phyloP scores from a whole-genome alignment of 1,140 invertebrate species.

The Uloborus diversus region DNA sequence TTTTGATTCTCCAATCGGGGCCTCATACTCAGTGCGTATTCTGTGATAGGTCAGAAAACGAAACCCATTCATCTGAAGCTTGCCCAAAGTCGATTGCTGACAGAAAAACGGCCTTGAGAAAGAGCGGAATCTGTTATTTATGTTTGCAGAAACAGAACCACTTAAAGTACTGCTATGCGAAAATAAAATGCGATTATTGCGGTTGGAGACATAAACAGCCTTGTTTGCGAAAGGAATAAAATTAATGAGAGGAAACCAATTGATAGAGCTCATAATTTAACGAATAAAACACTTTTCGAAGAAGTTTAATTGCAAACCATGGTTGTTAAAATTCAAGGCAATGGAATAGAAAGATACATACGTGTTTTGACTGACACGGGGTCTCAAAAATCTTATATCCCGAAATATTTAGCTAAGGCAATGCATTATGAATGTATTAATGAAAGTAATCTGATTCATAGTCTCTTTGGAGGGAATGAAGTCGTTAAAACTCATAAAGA shows the following conservation, averaged over 20 bases:
- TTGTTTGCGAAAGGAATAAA: background rate
- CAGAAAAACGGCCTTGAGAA: no score
- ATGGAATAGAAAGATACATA: background rate
- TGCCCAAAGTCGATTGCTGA: no score
- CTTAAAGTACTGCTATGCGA: no score
- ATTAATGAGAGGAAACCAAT: background rate
- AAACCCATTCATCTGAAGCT: no score
- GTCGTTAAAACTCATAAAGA: background rate
- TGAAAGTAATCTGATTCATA: background rate
- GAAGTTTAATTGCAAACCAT: slow-evolving; percentile 2
- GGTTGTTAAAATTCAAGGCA: background rate
- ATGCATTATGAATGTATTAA: background rate
- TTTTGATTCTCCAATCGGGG: no score
- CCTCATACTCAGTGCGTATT: no score
- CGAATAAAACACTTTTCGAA: background rate
- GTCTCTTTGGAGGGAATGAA: background rate
- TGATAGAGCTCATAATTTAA: background rate
- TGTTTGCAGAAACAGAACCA: background rate
- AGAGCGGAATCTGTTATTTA: background rate
- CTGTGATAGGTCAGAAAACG: no score
- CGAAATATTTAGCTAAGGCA: background rate
- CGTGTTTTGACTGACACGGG: background rate
- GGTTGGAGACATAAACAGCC: background rate
- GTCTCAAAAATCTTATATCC: background rate
- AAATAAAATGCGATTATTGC: no score